Conservation (phyloP, 2,888 invertebrate species). For the Tyria jacobaeae region DNA sequence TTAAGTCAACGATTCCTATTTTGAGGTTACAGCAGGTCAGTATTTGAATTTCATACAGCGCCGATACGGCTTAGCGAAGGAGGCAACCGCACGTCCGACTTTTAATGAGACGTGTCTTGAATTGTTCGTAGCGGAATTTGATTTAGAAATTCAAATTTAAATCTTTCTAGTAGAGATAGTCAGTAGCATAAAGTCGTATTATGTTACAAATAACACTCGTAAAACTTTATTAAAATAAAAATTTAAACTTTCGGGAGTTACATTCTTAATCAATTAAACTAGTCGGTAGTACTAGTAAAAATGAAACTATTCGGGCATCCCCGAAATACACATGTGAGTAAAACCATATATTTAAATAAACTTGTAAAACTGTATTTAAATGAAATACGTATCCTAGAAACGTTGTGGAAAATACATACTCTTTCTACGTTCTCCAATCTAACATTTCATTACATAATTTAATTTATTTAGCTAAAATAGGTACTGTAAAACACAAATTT, state of each 20-base stretch:
- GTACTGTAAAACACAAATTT: too few relatives aligned
- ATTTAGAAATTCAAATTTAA: slow-evolving; percentile 30
- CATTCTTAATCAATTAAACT: too few relatives aligned
- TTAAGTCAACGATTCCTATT: slow-evolving; percentile 39
- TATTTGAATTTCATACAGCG: slow-evolving; percentile 52
- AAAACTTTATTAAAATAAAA: background rate
- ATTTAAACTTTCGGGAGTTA: too few relatives aligned
- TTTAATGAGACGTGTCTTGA: slow-evolving; percentile 39
- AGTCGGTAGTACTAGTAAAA: too few relatives aligned
- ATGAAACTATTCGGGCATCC: too few relatives aligned
- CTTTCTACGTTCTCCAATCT: too few relatives aligned
- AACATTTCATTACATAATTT: too few relatives aligned
- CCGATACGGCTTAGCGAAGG: slow-evolving; percentile 36
- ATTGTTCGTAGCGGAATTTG: slow-evolving; percentile 23
- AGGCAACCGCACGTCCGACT: slow-evolving; percentile 38
- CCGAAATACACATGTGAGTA: too few relatives aligned
- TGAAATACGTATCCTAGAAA: background rate
- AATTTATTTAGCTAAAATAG: too few relatives aligned
- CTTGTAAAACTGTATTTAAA: background rate
- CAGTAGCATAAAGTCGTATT: slow-evolving; percentile 11
- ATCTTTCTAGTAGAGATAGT: slow-evolving; percentile 7
- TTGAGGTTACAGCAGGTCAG: slow-evolving; percentile 33
- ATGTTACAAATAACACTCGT: background rate
- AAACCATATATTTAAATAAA: too few relatives aligned
- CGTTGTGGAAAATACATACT: background rate